phyloP scores from a whole-genome alignment of 2,888 invertebrate species.

The Crioceris asparagi region DNA sequence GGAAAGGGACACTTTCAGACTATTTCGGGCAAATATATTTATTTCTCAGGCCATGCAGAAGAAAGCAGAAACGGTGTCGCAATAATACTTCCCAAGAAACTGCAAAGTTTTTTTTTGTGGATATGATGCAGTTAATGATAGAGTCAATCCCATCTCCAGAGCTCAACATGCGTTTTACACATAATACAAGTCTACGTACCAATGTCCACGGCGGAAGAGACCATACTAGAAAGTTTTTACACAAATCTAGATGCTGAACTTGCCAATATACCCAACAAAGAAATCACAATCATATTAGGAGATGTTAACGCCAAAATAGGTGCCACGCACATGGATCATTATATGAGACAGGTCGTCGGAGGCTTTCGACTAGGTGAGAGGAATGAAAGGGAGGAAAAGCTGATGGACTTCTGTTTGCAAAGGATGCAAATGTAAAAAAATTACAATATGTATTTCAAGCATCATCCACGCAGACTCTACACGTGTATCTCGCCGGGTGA shows the following conservation, averaged over 20 bases:
- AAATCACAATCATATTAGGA: neutral
- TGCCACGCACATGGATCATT: neutral
- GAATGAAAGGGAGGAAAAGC: neutral
- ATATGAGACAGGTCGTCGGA: conserved; percentile 1
- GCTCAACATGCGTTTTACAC: neutral
- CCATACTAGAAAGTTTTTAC: neutral
- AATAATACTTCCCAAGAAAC: neutral
- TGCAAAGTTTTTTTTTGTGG: no score
- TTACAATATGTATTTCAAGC: no score
- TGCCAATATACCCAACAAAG: neutral
- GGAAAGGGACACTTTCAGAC: neutral
- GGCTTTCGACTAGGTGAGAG: neutral
- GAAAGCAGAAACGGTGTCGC: neutral
- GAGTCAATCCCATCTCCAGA: no score
- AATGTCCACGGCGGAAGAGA: neutral
- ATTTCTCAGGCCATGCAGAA: neutral
- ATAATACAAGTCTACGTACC: conserved; percentile 1
- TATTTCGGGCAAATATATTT: neutral
- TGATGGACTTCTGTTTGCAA: neutral
- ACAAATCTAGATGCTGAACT: neutral
- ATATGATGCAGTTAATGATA: no score
- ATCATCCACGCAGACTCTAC: neutral
- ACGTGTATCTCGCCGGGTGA: conserved; percentile 3
- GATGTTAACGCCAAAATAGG: neutral
- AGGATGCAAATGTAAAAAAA: neutral